Conservation (phyloP, 2,113 vertebrate genomes). For the Hyla sarda region DNA sequence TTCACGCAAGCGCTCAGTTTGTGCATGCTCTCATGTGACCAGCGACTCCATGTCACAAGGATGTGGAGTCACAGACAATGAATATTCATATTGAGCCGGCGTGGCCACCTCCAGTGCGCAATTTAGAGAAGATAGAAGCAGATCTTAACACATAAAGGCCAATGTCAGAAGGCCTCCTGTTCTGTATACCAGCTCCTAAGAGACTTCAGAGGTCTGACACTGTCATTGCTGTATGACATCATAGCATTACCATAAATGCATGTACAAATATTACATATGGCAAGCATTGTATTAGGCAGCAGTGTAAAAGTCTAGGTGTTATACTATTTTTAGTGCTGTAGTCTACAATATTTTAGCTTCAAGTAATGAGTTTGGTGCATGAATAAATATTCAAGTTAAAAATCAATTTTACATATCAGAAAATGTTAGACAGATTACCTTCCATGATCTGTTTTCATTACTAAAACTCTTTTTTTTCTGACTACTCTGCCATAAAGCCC, state of each 20-base stretch:
- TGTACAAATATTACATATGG: background rate
- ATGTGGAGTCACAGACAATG: no score
- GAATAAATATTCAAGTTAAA: background rate
- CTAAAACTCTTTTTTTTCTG: background rate
- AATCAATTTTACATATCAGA: background rate
- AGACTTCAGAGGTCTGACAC: no score
- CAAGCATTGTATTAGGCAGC: background rate
- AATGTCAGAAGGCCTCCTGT: no score
- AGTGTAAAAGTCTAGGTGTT: background rate
- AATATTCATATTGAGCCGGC: no score
- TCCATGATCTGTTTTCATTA: background rate
- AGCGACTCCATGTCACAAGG: no score
- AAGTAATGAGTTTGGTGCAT: background rate
- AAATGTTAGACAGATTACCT: background rate
- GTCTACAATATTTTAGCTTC: background rate
- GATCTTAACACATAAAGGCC: no score
- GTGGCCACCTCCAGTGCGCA: no score
- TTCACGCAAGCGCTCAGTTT: no score
- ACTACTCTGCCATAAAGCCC: no score
- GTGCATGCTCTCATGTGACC: no score
- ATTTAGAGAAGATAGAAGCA: no score
- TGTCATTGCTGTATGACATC: background rate
- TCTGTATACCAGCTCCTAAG: no score
- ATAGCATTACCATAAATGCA: background rate
- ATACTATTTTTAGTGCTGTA: background rate